phyloP scores from a whole-genome alignment of 2,888 invertebrate species.

The Dexiosoma caninum region DNA sequence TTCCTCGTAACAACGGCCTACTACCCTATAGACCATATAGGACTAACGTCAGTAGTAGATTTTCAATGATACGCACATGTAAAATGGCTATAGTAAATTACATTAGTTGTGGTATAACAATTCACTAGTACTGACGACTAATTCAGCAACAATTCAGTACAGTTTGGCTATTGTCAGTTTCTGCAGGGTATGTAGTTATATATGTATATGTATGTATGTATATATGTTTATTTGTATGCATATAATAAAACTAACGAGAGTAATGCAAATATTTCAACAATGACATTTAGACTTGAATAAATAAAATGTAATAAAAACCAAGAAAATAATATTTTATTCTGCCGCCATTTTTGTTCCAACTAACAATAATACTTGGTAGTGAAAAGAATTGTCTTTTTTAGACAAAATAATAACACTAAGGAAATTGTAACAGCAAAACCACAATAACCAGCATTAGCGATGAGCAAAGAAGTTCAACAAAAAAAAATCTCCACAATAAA shows the following conservation, averaged over 20 bases:
- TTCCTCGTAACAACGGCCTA: no score
- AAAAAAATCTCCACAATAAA: slow-evolving; percentile 2
- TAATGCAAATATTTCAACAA: slow-evolving; percentile 59
- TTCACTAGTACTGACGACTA: no score
- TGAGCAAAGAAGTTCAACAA: background rate
- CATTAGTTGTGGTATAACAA: no score
- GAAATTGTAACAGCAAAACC: slow-evolving; percentile 61
- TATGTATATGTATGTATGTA: no score
- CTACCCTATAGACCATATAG: no score
- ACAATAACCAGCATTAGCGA: slow-evolving; percentile 49
- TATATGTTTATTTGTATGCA: no score
- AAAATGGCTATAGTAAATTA: no score
- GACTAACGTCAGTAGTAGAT: no score
- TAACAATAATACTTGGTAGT: slow-evolving; percentile 35
- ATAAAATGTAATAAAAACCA: slow-evolving; percentile 31
- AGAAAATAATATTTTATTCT: slow-evolving; percentile 37
- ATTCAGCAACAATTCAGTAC: no score
- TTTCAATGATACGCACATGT: no score
- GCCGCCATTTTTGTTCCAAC: slow-evolving; percentile 35
- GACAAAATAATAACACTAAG: slow-evolving; percentile 59
- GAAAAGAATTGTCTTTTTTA: slow-evolving; percentile 53
- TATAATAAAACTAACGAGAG: background rate
- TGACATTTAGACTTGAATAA: slow-evolving; percentile 60
- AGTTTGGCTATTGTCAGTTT: no score
- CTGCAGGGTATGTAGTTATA: no score